A percentile compares a stretch with the other conserved stretches of the same genome.
phyloP scores from a whole-genome alignment of 2,797 vertebrate genomes.

The Anabacerthia variegaticeps region DNA sequence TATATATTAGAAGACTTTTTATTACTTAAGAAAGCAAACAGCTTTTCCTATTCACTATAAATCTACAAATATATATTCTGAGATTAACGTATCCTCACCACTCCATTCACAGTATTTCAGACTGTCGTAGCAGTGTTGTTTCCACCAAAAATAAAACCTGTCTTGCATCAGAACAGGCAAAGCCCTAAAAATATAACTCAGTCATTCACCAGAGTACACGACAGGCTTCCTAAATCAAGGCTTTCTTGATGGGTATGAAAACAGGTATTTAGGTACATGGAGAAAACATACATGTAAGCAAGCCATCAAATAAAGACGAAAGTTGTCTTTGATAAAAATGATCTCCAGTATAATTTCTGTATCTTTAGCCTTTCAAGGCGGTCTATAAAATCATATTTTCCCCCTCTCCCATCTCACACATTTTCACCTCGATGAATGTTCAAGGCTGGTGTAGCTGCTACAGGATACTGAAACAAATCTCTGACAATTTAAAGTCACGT shows the following conservation, averaged over 20 bases:
- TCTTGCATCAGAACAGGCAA: background rate
- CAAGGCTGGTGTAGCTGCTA: background rate
- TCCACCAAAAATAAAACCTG: background rate
- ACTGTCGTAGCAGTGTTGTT: background rate
- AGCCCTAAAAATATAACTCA: slow-evolving; percentile 2
- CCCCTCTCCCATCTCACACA: background rate
- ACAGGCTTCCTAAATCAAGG: background rate
- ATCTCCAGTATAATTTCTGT: background rate
- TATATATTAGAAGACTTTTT: background rate
- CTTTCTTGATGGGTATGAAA: background rate
- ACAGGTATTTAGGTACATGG: background rate
- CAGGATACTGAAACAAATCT: background rate
- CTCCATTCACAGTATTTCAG: background rate
- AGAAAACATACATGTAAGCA: background rate
- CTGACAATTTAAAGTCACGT: background rate
- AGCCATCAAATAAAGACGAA: background rate
- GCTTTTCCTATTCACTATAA: background rate
- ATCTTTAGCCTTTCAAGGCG: background rate
- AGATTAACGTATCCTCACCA: background rate
- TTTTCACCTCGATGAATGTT: accelerated
- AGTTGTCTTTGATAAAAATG: background rate
- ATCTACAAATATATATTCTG: background rate
- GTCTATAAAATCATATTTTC: background rate
- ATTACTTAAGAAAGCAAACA: background rate
- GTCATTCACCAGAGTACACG: background rate